These are phyloP conservation scores for Coregonus sp. DNA, from an alignment of 2,797 vertebrate species.

Conservation along the genomic window DNA sequence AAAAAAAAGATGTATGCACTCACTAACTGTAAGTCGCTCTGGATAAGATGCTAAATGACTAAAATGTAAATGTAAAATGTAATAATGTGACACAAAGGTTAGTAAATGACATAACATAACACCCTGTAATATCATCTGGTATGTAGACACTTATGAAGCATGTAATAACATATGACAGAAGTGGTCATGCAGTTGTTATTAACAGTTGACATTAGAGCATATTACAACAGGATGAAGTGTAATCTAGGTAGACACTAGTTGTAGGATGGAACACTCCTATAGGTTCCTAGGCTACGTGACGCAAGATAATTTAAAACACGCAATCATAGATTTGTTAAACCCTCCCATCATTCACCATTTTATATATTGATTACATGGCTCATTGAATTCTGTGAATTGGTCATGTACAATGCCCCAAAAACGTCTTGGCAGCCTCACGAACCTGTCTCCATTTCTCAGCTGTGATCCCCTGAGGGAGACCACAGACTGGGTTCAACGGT, in stretches of 20 bases:
- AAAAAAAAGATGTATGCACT: too few species aligned
- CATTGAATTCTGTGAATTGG: conserved; percentile 23
- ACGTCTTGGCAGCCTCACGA: neutral
- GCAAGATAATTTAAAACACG: neutral
- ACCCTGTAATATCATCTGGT: neutral
- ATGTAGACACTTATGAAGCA: neutral
- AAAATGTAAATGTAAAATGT: too few species aligned
- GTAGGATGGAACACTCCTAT: too few species aligned
- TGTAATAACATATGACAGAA: neutral
- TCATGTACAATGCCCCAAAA: neutral
- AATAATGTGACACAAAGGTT: too few species aligned
- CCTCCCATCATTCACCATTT: neutral
- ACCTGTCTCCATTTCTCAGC: neutral
- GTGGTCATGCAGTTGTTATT: too few species aligned
- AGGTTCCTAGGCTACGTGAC: neutral
- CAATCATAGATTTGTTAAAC: neutral
- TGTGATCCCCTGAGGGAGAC: neutral
- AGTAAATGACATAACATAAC: too few species aligned
- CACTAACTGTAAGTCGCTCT: too few species aligned
- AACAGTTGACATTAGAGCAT: neutral
- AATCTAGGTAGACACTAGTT: too few species aligned
- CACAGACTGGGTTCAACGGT: neutral
- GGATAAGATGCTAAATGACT: too few species aligned
- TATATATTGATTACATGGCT: conserved; percentile 19
- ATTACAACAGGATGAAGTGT: neutral